Conservation (phyloP, 2,888 invertebrate species). For the Phragmatobia fuliginosa region DNA sequence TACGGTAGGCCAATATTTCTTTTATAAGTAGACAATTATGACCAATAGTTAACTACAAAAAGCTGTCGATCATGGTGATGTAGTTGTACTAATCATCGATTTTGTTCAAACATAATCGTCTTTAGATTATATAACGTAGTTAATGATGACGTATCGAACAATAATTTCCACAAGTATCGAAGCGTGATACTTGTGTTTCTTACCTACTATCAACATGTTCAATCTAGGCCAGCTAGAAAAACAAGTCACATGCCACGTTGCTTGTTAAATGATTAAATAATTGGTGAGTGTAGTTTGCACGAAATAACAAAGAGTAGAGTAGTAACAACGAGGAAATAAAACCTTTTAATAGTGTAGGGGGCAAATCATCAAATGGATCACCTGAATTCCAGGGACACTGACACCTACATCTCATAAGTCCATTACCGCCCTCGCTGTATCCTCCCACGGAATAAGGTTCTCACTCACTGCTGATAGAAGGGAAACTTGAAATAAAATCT, state of each 20-base stretch:
- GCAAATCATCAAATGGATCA: no score
- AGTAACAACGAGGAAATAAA: no score
- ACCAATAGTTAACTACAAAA: not conserved
- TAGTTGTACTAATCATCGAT: not conserved
- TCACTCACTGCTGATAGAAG: no score
- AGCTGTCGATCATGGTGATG: no score
- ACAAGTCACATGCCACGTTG: no score
- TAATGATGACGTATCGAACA: not conserved
- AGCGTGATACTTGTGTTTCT: not conserved
- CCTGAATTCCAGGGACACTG: no score
- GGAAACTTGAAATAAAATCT: no score
- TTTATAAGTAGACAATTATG: not conserved
- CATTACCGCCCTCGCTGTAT: not conserved
- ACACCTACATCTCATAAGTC: no score
- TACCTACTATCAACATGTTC: not conserved
- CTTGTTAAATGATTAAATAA: not conserved
- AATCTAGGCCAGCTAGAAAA: not conserved
- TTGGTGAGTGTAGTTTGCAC: not conserved
- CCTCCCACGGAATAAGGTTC: not conserved
- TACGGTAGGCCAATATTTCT: no score
- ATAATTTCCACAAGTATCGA: not conserved
- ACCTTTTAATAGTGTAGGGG: no score
- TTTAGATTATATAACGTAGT: not conserved
- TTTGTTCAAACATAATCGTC: not conserved
- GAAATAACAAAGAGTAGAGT: not conserved